Base-by-base conservation (phyloP, 2,113 vertebrate species). In the Parus major region DNA sequence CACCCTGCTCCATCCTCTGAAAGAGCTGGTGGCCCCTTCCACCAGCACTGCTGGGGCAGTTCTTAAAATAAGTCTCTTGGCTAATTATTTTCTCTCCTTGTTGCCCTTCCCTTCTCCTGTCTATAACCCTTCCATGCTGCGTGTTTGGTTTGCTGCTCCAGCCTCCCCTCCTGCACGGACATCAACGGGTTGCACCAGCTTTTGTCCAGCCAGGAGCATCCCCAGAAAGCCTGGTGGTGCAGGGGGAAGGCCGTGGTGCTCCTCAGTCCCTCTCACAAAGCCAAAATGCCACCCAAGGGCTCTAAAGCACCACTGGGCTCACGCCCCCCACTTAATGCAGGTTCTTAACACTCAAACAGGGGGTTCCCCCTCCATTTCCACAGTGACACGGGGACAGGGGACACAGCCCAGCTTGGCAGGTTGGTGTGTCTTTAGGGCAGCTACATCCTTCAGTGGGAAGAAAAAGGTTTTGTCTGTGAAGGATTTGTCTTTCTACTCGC, bases 281-380 rank as follows among this genome's bases (percentile, higher is more conserved):
- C 55, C 63, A 42, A 77, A 65, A 73, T 19, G 12, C 64, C 82
- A 28, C 19, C 53, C 61, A 35, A 35, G 35, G 52, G 20, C 61
- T 7, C 19, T 42, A 31, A 47, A 56, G 23, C 78, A 39, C 35
- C 23, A 1, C 35, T 19, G 17, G 55, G 14, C 31, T 28, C 33
- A 11, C 0, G 0, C 21, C 52, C 2, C 1, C 18, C 15, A 27
- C 22, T 21, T 53, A n/a, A 64, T 46, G 3, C 28, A 11, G 28
- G 7, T 72, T 49, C 33, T 55, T 22, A 22, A 2, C 3, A 11
- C 31, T 33, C 80, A 27, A 42, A 53, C 10, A 1, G 14, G 44
- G 44, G 28, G 11, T 16, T 82, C 24, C n/a, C 65, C 12, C 59
- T 88, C 35, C 1, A 5, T 22, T 50, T 79, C 63, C 7, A 13